These are phyloP conservation scores for Pipistrellus pipistrellus DNA, from an alignment of 2,797 vertebrate genomes.

Conservation along the genomic window DNA sequence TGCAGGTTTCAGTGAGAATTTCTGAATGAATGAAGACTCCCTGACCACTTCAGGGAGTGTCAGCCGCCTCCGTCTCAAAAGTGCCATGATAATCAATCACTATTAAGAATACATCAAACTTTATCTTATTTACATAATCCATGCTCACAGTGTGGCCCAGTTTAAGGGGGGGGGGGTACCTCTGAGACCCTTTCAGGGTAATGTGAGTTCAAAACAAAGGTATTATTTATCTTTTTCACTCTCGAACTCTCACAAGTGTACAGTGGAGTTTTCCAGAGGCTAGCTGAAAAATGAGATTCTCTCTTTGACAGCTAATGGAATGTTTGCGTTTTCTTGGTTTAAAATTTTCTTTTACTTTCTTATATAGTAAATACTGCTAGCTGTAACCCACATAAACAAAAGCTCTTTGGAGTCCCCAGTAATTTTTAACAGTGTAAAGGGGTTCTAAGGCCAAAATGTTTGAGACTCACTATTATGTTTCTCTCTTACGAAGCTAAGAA, in stretches of 20 bases:
- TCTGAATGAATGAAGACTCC: not conserved
- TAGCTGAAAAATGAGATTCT: not conserved
- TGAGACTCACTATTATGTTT: not conserved
- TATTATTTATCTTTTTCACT: not conserved
- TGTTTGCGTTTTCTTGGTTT: not conserved
- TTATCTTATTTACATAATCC: not conserved
- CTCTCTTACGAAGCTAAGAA: not conserved
- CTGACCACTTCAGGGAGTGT: not conserved
- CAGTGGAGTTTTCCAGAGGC: not conserved
- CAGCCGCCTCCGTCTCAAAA: not conserved
- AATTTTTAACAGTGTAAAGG: conserved; percentile 32
- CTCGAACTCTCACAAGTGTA: not conserved
- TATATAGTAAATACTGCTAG: not conserved
- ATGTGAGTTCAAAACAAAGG: not conserved
- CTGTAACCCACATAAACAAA: not conserved
- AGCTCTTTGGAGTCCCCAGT: not conserved
- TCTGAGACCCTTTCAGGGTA: not conserved
- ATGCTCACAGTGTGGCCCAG: not conserved
- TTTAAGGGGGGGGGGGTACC: not conserved
- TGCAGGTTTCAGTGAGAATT: not conserved
- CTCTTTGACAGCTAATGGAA: not conserved
- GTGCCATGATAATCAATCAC: not conserved
- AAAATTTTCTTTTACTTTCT: not conserved
- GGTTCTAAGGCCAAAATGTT: not conserved
- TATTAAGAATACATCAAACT: not conserved